phyloP scores from a whole-genome alignment of 1,140 invertebrate species.

The Myzus persicae region DNA sequence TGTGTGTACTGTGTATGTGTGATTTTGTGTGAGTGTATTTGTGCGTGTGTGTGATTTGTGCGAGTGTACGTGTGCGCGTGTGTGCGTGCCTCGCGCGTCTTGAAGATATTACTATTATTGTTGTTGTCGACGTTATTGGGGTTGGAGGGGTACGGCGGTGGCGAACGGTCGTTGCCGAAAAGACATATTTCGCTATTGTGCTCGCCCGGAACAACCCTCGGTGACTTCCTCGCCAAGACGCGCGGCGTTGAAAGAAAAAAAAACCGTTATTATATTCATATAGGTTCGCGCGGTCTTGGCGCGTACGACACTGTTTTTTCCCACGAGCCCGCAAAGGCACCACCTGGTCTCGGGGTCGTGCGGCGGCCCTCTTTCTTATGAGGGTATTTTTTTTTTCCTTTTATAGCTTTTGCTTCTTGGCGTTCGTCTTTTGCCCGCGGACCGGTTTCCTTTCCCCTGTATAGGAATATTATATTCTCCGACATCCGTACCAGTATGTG shows the following conservation, averaged over 20 bases:
- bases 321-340: constrained; percentile 48
- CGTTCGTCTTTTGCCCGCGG: constrained; percentile 50
- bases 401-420: constrained; percentile 57
- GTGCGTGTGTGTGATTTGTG: too few relatives aligned
- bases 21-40: too few relatives aligned
- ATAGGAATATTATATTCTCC: neutral
- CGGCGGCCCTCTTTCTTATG: neutral
- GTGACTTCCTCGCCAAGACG: constrained; percentile 54
- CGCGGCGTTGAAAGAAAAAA: constrained; percentile 1
- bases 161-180: constrained; percentile 36
- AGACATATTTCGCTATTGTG: constrained; percentile 32
- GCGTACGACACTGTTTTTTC: constrained; percentile 23
- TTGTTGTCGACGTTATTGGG: neutral
- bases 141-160: neutral
- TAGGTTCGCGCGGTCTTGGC: neutral
- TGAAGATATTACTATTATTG: constrained; percentile 44
- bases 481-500: neutral
- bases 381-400: neutral
- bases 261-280: constrained; percentile 49
- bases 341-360: constrained; percentile 1
- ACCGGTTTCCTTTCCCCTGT: constrained; percentile 33
- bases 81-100: constrained; percentile 16
- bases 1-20: neutral
- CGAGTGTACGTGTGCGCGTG: neutral
- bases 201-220: constrained; percentile 22